Conservation (phyloP, 2,888 invertebrate genomes). For the Thereva nobilitata region DNA sequence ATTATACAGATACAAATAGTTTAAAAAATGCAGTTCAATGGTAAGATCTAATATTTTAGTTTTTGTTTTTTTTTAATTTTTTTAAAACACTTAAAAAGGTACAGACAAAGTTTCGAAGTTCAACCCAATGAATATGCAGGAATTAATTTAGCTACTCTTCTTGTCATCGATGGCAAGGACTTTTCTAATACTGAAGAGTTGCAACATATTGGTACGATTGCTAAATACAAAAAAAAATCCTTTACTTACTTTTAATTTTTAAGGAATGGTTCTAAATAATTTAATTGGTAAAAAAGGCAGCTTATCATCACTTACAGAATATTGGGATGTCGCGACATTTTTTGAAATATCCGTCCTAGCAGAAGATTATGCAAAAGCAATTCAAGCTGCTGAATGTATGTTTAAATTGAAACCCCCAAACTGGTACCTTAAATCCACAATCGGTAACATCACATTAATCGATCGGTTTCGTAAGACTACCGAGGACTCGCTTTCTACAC, state of each 20-base stretch:
- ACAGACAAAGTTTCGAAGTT: conserved; percentile 94
- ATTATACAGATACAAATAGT: conserved; percentile 85
- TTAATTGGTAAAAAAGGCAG: conserved; percentile 98
- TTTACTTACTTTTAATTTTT: conserved; percentile 34
- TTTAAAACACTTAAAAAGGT: conserved; percentile 52
- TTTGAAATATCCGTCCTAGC: conserved; percentile 98
- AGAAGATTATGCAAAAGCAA: conserved; percentile 95
- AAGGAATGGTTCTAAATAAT: conserved; percentile 92
- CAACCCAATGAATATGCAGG: conserved; percentile 99
- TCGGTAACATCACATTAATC: conserved; percentile 93
- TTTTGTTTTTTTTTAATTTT: not conserved
- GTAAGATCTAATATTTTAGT: conserved; percentile 57
- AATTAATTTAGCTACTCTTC: conserved; percentile 94
- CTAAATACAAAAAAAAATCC: not conserved
- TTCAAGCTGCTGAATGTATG: conserved; percentile 95
- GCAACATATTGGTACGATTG: conserved; percentile 78
- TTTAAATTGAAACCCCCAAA: conserved; percentile 87
- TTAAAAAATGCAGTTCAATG: conserved; percentile 92
- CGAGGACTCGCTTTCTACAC: conserved; percentile 70
- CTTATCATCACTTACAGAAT: conserved; percentile 87
- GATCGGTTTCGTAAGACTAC: conserved; percentile 83
- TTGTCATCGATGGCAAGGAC: conserved; percentile 95
- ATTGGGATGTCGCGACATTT: conserved; percentile 99
- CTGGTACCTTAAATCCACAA: conserved; percentile 96
- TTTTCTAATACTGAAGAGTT: conserved; percentile 89